A percentile compares a stretch with the other conserved stretches of the same genome.
Evolutionary conservation across 2,113 vertebrate species (phyloP).

Genomic region (Odontesthes bonariensis): DNA sequence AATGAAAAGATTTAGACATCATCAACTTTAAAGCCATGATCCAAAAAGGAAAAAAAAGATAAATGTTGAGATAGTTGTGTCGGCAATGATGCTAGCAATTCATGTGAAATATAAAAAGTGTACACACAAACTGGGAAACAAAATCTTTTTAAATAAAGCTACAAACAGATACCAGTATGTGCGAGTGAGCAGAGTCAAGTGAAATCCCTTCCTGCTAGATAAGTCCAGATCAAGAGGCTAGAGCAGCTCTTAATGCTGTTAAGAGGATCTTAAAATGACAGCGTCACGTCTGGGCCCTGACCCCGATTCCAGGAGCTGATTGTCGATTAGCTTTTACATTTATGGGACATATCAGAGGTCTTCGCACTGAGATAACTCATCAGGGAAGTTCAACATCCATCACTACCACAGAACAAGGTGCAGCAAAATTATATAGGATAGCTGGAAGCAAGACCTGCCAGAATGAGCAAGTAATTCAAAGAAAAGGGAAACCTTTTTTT

Average conservation of each 20-base stretch:
- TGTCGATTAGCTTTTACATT: slow-evolving; percentile 54
- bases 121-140: slow-evolving; percentile 25
- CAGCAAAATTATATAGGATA: slow-evolving; percentile 26
- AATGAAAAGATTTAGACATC: slow-evolving; percentile 15
- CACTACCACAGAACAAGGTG: slow-evolving; percentile 27
- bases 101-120: slow-evolving; percentile 10
- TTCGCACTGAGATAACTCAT: slow-evolving; percentile 17
- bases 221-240: slow-evolving; percentile 75
- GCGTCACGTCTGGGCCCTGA: slow-evolving; percentile 55
- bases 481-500: neutral
- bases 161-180: slow-evolving; percentile 41
- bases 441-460: slow-evolving; percentile 50
- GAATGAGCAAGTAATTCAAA: slow-evolving; percentile 30
- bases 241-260: slow-evolving; percentile 75
- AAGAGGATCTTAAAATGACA: slow-evolving; percentile 74
- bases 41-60: neutral
- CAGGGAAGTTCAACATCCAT: slow-evolving; percentile 37
- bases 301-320: slow-evolving; percentile 61
- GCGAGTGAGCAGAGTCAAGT: slow-evolving; percentile 41
- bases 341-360: slow-evolving; percentile 31
- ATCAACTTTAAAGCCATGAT: neutral
- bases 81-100: neutral
- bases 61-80: neutral
- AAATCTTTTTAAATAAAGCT: slow-evolving; percentile 27
- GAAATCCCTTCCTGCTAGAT: slow-evolving; percentile 74